phyloP scores from a whole-genome alignment of 2,888 invertebrate species.

The Netelia melanura region DNA sequence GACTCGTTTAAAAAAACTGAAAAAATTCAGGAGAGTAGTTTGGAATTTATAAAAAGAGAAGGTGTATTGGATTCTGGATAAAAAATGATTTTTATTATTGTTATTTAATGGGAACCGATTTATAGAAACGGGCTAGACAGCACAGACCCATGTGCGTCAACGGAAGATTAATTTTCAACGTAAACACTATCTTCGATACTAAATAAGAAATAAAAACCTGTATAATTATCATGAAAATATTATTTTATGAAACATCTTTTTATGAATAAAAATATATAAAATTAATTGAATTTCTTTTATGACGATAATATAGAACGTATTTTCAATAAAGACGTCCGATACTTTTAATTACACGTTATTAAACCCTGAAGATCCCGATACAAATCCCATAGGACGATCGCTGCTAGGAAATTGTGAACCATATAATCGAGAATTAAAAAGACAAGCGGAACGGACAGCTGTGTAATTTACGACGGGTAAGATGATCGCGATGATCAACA shows the following conservation, averaged over 20 bases:
- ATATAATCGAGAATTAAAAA: slow-evolving; percentile 29
- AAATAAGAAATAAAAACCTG: neutral
- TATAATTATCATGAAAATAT: neutral
- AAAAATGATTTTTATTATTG: too few species aligned
- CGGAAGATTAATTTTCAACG: too few species aligned
- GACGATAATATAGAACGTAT: too few species aligned
- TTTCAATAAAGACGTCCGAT: neutral
- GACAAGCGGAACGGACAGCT: slow-evolving; percentile 18
- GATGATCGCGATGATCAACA: slow-evolving; percentile 13
- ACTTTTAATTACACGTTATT: neutral
- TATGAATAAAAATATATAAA: too few species aligned
- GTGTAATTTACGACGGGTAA: slow-evolving; percentile 45
- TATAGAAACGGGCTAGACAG: too few species aligned
- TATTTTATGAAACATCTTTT: neutral
- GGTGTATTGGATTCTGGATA: too few species aligned
- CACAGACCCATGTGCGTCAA: too few species aligned
- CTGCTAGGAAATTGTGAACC: neutral
- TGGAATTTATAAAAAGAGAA: too few species aligned
- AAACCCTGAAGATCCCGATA: neutral
- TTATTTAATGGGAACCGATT: too few species aligned
- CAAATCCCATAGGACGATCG: neutral
- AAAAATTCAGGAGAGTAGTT: too few species aligned
- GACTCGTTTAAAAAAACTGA: too few species aligned
- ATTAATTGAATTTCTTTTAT: too few species aligned
- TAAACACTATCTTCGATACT: neutral